Conservation (phyloP, 1,140 invertebrate species). For the Zaprionus gabonicus region DNA sequence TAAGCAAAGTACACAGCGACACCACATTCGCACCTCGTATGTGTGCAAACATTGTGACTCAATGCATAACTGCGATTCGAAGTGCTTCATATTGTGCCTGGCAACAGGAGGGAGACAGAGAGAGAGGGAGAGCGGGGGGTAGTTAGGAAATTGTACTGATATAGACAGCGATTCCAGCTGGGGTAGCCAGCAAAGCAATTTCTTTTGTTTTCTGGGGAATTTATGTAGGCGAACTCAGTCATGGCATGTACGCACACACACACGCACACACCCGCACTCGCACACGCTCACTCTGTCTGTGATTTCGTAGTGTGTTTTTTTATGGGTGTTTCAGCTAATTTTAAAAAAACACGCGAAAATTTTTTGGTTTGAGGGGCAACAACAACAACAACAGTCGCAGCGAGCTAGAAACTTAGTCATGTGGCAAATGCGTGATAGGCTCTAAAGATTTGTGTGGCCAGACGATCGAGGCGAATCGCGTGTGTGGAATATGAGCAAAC, state of each 20-base stretch:
- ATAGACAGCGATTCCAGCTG: constrained; percentile 1
- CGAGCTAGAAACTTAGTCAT: constrained; percentile 56
- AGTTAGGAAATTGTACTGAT: background rate
- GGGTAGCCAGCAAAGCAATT: background rate
- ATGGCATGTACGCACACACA: background rate
- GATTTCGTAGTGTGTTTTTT: constrained; percentile 1
- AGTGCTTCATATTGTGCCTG: background rate
- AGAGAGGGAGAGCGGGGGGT: background rate
- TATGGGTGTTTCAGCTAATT: constrained; percentile 33
- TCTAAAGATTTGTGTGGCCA: constrained; percentile 23
- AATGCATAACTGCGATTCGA: constrained; percentile 1
- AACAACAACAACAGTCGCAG: background rate
- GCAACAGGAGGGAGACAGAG: background rate
- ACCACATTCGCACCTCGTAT: no score
- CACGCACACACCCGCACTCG: background rate
- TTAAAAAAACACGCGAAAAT: constrained; percentile 21
- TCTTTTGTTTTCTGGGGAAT: constrained; percentile 2
- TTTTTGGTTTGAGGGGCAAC: background rate
- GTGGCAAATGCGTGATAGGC: constrained; percentile 68
- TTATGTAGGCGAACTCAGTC: background rate
- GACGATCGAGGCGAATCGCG: constrained; percentile 25
- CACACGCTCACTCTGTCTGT: background rate
- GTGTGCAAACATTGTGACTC: no score
- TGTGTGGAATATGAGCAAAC: background rate
- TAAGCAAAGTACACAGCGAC: no score